Conservation (phyloP, 2,797 vertebrate species). For the Stomatorhinus walkeri region DNA sequence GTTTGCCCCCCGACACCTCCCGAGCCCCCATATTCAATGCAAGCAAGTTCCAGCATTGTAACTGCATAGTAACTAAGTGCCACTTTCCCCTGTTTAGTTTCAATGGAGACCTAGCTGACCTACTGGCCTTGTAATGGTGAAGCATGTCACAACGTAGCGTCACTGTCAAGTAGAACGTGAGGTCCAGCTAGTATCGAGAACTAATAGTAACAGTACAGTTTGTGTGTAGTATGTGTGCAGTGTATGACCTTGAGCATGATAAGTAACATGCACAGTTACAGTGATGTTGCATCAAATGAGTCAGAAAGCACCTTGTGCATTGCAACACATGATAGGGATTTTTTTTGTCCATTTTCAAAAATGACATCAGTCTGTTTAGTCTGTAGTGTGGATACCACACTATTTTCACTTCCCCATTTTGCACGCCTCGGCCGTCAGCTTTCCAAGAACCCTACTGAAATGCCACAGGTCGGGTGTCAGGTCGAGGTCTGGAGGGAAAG, state of each 20-base stretch:
- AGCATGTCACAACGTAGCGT: neutral
- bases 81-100: neutral
- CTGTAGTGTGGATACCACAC: neutral
- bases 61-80: neutral
- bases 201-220: neutral
- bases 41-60: neutral
- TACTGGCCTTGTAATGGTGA: neutral
- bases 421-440: neutral
- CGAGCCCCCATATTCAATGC: neutral
- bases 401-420: neutral
- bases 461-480: neutral
- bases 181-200: neutral
- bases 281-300: neutral
- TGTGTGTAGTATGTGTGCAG: too few relatives aligned
- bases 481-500: neutral
- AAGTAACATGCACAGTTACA: neutral
- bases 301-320: neutral
- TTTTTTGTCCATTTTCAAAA: neutral
- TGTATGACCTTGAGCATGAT: neutral
- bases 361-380: conserved; percentile 2
- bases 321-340: neutral
- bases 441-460: neutral
- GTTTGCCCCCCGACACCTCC: neutral
- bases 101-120: neutral
- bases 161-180: neutral